Base-by-base conservation (phyloP, 2,888 invertebrate genomes). In the Lasiommata megera region DNA sequence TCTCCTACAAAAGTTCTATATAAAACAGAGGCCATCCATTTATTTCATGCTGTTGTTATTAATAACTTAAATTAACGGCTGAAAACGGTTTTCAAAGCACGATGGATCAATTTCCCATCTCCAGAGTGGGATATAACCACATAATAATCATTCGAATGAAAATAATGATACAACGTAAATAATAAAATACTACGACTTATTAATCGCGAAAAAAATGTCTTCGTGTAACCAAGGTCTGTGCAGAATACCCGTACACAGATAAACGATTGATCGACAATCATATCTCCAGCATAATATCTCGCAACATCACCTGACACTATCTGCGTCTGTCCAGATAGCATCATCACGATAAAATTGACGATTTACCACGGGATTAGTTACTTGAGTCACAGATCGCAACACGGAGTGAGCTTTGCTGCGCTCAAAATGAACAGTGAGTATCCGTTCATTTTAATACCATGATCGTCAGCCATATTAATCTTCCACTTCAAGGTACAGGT, bases 321-420 rank as follows among this genome's bases (percentile, higher is more conserved):
- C 87, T 58, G 28, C 56, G 51, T 62, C 58, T 52, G 63, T 62
- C 50, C 58, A 71, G 80, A 80, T 81, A 80, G 63, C 59, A 70
- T 77, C 73, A 70, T 79, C 76, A 76, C 77, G 86, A 87, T 88
- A 88, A 85, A 88, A 84, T 85, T 82, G 82, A 78, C 75, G 74
- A 69, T 65, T 74, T 71, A 71, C 63, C 58, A 38, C 53, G 11
- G 58, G 64, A 61, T 65, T 67, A 64, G 68, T 82, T 86, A 88
- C 74, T 87, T 77, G 69, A 72, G 72, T 76, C 68, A 67, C 64
- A 62, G 77, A 81, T 80, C 81, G 82, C 82, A 70, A 63, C 68
- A 72, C 69, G 68, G 64, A 69, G 72, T 69, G 66, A 67, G 63
- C 59, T 60, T 64, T 61, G 63, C 72, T 72, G 83, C 82, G 77